phyloP scores from a whole-genome alignment of 2,888 invertebrate species.

The Rapana venosa region DNA sequence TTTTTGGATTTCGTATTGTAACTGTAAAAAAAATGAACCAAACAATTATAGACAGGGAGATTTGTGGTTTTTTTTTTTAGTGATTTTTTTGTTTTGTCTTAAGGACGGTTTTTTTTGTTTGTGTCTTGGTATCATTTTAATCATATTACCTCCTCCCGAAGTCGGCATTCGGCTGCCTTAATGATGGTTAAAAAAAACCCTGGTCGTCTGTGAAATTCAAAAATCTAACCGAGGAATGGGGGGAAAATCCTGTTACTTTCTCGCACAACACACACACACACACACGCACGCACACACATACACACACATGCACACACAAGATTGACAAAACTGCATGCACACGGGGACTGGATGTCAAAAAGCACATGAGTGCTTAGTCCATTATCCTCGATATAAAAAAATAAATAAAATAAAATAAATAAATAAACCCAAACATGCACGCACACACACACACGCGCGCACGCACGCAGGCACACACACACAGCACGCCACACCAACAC shows the following conservation, averaged over 20 bases:
- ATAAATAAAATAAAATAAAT: background rate
- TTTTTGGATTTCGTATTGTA: slow-evolving; percentile 83
- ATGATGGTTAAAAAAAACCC: too few species aligned
- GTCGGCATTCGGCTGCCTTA: too few species aligned
- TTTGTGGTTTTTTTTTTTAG: too few species aligned
- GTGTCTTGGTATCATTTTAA: too few species aligned
- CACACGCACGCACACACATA: background rate
- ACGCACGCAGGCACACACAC: too few species aligned
- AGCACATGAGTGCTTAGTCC: background rate
- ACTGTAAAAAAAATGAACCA: slow-evolving; percentile 73
- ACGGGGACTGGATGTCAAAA: background rate
- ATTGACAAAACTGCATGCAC: background rate
- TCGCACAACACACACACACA: background rate
- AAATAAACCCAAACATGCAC: background rate
- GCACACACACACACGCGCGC: background rate
- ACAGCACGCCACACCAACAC: too few species aligned
- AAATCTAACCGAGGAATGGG: too few species aligned
- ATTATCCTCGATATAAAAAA: background rate
- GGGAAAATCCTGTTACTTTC: background rate
- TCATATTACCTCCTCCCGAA: too few species aligned
- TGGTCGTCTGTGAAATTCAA: too few species aligned
- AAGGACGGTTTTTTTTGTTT: too few species aligned
- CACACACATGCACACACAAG: background rate
- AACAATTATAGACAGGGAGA: too few species aligned
- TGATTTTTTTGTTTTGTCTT: too few species aligned